A percentile compares a stretch with the other conserved stretches of the same genome.
phyloP scores from a whole-genome alignment of 2,888 invertebrate species.

The Augiades crinisus region DNA sequence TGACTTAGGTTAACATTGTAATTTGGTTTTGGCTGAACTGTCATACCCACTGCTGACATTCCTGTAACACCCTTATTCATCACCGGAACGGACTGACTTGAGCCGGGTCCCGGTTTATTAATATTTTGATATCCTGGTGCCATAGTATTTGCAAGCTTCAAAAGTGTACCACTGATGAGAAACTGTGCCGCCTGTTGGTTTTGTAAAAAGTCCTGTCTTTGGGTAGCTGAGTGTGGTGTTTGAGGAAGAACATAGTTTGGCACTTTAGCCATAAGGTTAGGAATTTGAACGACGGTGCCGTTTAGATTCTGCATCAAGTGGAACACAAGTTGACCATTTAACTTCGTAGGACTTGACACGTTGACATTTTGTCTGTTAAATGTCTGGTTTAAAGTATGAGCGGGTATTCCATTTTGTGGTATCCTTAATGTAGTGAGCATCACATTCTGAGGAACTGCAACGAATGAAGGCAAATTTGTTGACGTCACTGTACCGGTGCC shows the following conservation, averaged over 20 bases:
- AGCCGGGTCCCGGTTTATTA: conserved; percentile 58
- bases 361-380: conserved; percentile 67
- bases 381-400: conserved; percentile 62
- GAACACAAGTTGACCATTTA: conserved; percentile 80
- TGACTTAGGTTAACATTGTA: conserved; percentile 77
- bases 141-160: conserved; percentile 70
- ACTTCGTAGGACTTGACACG: conserved; percentile 70
- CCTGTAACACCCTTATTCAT: conserved; percentile 73
- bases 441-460: conserved; percentile 77
- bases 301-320: conserved; percentile 82
- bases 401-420: conserved; percentile 72
- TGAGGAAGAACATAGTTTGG: conserved; percentile 77
- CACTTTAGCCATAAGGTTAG: conserved; percentile 81
- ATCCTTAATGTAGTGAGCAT: conserved; percentile 81
- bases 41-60: conserved; percentile 69
- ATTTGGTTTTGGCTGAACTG: conserved; percentile 76
- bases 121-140: conserved; percentile 54
- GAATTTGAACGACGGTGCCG: conserved; percentile 82
- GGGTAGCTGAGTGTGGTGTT: conserved; percentile 56
- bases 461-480: conserved; percentile 69
- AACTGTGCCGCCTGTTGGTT: conserved; percentile 72
- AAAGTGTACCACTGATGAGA: conserved; percentile 74
- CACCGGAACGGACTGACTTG: conserved; percentile 62
- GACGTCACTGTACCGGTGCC: conserved; percentile 65
- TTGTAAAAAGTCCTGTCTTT: conserved; percentile 67